These are phyloP conservation scores for Trididemnum clinides DNA, from an alignment of 23 tunicate genomes.

Conservation along the genomic window DNA sequence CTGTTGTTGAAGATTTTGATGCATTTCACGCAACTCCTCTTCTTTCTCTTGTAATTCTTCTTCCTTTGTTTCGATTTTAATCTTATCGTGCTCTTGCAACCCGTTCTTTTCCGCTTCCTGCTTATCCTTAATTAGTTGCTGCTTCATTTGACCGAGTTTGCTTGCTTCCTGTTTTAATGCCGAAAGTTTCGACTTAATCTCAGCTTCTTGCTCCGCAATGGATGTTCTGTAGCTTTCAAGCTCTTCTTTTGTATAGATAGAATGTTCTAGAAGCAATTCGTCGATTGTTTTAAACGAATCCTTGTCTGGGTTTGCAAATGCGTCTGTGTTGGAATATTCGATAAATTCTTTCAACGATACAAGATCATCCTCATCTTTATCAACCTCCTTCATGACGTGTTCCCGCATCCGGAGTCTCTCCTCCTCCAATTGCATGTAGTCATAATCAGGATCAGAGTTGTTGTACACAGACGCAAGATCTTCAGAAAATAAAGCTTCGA, in stretches of 20 bases:
- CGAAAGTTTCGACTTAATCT: constrained; percentile 58
- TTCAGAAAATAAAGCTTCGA: constrained; percentile 83
- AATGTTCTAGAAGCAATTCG: constrained; percentile 52
- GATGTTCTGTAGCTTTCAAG: constrained; percentile 48
- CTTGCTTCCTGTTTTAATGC: constrained; percentile 62
- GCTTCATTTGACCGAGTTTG: constrained; percentile 56
- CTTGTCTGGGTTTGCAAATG: constrained; percentile 75
- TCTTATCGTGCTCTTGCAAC: constrained; percentile 41
- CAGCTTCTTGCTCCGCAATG: constrained; percentile 64
- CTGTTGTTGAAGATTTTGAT: constrained; percentile 76
- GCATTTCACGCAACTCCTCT: constrained; percentile 52
- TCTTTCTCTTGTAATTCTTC: constrained; percentile 53
- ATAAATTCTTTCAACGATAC: constrained; percentile 65
- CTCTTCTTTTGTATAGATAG: constrained; percentile 66
- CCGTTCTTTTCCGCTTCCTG: constrained; percentile 32
- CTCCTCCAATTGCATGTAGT: constrained; percentile 71
- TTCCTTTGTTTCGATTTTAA: constrained; percentile 27
- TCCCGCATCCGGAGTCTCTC: constrained; percentile 80
- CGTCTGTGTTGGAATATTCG: constrained; percentile 52
- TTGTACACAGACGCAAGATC: constrained; percentile 72
- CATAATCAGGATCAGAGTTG: constrained; percentile 39
- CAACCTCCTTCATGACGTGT: constrained; percentile 89
- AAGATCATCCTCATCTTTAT: constrained; percentile 53
- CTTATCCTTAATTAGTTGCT: constrained; percentile 47
- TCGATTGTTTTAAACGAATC: constrained; percentile 70